These are phyloP conservation scores for Urechis unicinctus DNA, from an alignment of 2,888 invertebrate genomes.

Conservation along the genomic window DNA sequence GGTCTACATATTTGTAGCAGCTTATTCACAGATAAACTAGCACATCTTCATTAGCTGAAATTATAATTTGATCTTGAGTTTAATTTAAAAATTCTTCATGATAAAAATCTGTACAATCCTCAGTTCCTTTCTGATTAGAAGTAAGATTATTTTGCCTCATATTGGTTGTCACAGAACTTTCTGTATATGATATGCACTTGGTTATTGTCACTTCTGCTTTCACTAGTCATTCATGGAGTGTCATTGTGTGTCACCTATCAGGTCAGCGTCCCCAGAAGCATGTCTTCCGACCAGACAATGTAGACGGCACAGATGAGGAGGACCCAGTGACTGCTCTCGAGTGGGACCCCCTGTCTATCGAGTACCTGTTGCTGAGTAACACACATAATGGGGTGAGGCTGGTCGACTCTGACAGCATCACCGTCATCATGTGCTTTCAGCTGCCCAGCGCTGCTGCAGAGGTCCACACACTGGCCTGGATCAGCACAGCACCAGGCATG, in stretches of 20 bases:
- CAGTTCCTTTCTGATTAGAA: too few relatives aligned
- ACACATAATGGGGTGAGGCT: slow-evolving; percentile 38
- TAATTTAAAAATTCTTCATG: too few relatives aligned
- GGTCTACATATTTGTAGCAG: background rate
- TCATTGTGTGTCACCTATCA: slow-evolving; percentile 10
- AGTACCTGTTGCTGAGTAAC: slow-evolving; percentile 48
- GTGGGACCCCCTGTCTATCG: slow-evolving; percentile 51
- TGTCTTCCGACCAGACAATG: slow-evolving; percentile 29
- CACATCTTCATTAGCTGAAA: too few relatives aligned
- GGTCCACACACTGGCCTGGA: slow-evolving; percentile 49
- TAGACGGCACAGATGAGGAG: slow-evolving; percentile 26
- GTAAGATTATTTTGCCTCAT: too few relatives aligned
- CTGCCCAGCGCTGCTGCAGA: slow-evolving; percentile 45
- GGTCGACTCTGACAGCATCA: slow-evolving; percentile 37
- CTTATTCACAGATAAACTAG: background rate
- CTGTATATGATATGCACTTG: too few relatives aligned
- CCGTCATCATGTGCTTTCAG: slow-evolving; percentile 40
- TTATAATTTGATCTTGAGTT: too few relatives aligned
- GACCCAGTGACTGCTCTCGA: slow-evolving; percentile 43
- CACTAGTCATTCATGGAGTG: background rate
- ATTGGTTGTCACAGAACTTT: too few relatives aligned
- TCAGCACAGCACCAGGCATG: slow-evolving; percentile 51
- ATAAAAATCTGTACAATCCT: too few relatives aligned
- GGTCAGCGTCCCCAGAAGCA: slow-evolving; percentile 29
- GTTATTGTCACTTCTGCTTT: background rate